Percentiles rank a stretch among this genome's conserved stretches.
These are phyloP conservation scores for Eudemis profundana DNA, from an alignment of 2,888 invertebrate species.

Conservation along the genomic window DNA sequence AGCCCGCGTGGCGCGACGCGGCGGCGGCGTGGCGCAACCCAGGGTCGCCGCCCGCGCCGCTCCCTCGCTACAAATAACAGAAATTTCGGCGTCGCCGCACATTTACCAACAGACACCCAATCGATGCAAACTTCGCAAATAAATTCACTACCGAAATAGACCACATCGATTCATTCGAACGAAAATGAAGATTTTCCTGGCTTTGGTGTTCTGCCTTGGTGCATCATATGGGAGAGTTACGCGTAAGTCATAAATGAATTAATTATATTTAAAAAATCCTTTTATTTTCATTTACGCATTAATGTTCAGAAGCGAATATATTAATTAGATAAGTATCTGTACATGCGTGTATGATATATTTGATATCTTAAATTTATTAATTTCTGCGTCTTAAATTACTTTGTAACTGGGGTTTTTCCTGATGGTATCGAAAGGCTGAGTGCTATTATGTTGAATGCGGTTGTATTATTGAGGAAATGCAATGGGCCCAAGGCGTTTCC, in stretches of 20 bases:
- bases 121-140: conserved; percentile 52
- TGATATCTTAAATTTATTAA: no score
- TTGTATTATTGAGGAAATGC: conserved; percentile 44
- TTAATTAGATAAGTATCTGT: background rate
- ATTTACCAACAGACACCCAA: conserved; percentile 62
- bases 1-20: conserved; percentile 17
- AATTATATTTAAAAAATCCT: background rate
- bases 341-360: background rate
- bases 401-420: background rate
- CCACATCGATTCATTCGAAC: conserved; percentile 8
- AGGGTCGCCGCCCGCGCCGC: conserved; percentile 47
- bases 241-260: conserved; percentile 65
- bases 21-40: conserved; percentile 37
- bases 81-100: conserved; percentile 68
- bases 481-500: conserved; percentile 58
- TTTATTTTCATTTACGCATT: background rate
- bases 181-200: conserved; percentile 68
- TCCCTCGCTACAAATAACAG: conserved; percentile 76
- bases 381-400: background rate
- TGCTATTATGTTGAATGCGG: conserved; percentile 6
- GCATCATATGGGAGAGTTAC: conserved; percentile 68
- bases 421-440: background rate
- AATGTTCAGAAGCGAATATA: conserved; percentile 1
- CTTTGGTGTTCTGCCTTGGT: conserved; percentile 60
- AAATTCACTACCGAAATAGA: conserved; percentile 7